These are phyloP conservation scores for Macrophya annulata DNA, from an alignment of 2,888 invertebrate genomes.

Conservation along the genomic window DNA sequence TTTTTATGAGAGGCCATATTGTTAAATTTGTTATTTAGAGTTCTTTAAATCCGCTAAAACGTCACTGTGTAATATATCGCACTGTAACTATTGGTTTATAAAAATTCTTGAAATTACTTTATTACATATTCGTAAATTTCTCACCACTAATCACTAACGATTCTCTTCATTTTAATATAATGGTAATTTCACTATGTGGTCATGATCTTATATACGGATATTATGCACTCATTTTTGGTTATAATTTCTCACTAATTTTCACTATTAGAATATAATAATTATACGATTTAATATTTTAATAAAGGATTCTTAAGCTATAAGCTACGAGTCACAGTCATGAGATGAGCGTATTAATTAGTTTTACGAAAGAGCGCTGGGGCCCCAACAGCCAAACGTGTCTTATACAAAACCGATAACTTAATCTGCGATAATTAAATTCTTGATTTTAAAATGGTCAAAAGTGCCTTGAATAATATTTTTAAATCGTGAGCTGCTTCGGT, in stretches of 20 bases:
- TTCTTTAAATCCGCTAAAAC: not conserved
- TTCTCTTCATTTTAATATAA: constrained; percentile 7
- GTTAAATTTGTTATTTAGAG: not conserved
- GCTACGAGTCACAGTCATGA: constrained; percentile 73
- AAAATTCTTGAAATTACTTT: constrained; percentile 39
- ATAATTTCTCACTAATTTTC: constrained; percentile 41
- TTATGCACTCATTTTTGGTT: not conserved
- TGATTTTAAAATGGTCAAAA: constrained; percentile 32
- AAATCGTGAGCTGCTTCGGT: constrained; percentile 27
- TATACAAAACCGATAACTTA: constrained; percentile 31
- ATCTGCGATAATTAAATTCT: constrained; percentile 22
- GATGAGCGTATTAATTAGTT: constrained; percentile 67
- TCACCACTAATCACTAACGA: constrained; percentile 14
- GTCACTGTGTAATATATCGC: constrained; percentile 24
- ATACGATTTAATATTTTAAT: constrained; percentile 30
- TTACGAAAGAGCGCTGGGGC: constrained; percentile 30
- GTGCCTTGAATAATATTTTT: constrained; percentile 39
- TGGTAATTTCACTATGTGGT: constrained; percentile 11
- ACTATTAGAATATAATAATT: constrained; percentile 48
- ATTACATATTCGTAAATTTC: constrained; percentile 4
- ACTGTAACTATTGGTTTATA: constrained; percentile 45
- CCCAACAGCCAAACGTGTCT: constrained; percentile 45
- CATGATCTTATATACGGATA: not conserved
- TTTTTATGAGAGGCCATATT: constrained; percentile 5
- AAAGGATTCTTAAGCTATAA: constrained; percentile 61